A percentile compares a stretch with the other conserved stretches of the same genome.
phyloP scores from a whole-genome alignment of 2,888 invertebrate genomes.

The Meganola albula region DNA sequence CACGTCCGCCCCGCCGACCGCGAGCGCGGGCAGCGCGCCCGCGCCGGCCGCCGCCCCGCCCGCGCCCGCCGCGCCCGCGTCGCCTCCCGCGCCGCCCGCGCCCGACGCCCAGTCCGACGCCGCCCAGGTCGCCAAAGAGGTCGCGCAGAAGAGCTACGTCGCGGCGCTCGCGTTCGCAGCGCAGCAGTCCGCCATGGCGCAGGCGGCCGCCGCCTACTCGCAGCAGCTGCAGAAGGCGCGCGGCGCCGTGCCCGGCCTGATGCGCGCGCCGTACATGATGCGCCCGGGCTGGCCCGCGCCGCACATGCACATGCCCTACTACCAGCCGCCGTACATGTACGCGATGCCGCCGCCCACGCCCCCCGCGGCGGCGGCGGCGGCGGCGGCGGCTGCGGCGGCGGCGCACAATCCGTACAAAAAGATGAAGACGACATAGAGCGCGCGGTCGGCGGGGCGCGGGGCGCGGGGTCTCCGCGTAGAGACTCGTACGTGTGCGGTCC shows the following conservation, averaged over 20 bases:
- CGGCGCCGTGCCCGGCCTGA: slow-evolving; percentile 74
- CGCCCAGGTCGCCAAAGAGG: slow-evolving; percentile 84
- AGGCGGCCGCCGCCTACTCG: slow-evolving; percentile 64
- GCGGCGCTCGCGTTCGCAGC: slow-evolving; percentile 79
- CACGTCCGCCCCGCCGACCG: slow-evolving; percentile 79
- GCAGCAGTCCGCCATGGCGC: slow-evolving; percentile 67
- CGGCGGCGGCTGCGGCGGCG: slow-evolving; percentile 58
- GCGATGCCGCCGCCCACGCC: slow-evolving; percentile 70
- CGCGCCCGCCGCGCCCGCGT: slow-evolving; percentile 38
- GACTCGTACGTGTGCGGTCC: slow-evolving; percentile 68
- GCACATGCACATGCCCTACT: slow-evolving; percentile 71
- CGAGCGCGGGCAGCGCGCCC: slow-evolving; percentile 75
- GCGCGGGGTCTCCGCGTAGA: slow-evolving; percentile 74
- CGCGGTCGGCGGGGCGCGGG: slow-evolving; percentile 65
- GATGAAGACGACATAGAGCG: slow-evolving; percentile 88
- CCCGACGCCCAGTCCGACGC: slow-evolving; percentile 37
- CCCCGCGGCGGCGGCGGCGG: slow-evolving; percentile 61
- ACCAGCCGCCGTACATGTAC: slow-evolving; percentile 73
- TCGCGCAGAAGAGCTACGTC: slow-evolving; percentile 89
- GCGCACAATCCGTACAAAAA: slow-evolving; percentile 91
- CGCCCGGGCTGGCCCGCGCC: slow-evolving; percentile 64
- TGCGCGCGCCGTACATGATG: slow-evolving; percentile 68
- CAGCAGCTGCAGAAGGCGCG: slow-evolving; percentile 84
- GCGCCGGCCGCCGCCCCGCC: slow-evolving; percentile 49
- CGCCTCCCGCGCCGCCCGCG: slow-evolving; percentile 57